Evolutionary conservation across 2,797 vertebrate species (phyloP).

Genomic region (Enteromius afrohamiltoni): DNA sequence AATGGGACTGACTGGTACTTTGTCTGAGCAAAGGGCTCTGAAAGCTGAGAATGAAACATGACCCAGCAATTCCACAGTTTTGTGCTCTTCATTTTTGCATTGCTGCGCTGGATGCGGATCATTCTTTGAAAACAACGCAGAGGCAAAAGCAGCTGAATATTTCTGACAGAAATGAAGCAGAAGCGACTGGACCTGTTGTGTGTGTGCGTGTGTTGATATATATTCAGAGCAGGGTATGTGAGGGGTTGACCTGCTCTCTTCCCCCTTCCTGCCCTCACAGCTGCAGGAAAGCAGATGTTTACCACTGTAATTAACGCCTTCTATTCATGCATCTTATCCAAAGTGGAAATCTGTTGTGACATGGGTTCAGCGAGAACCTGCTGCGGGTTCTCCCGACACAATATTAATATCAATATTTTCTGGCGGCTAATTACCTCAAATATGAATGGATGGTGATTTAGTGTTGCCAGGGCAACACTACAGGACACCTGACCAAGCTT

Average conservation of each 20-base stretch:
- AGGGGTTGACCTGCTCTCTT: slow-evolving; percentile 37
- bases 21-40: slow-evolving; percentile 33
- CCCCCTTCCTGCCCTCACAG: slow-evolving; percentile 61
- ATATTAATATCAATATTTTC: slow-evolving; percentile 67
- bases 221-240: slow-evolving; percentile 47
- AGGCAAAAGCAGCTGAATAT: slow-evolving; percentile 22
- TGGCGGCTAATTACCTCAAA: slow-evolving; percentile 62
- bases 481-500: slow-evolving; percentile 55
- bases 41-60: slow-evolving; percentile 50
- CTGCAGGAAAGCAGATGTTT: slow-evolving; percentile 76
- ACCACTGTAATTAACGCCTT: slow-evolving; percentile 66
- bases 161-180: slow-evolving; percentile 5
- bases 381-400: slow-evolving; percentile 60
- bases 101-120: slow-evolving; percentile 25
- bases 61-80: slow-evolving; percentile 34
- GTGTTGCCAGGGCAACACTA: slow-evolving; percentile 46
- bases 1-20: slow-evolving; percentile 41
- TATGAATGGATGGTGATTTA: slow-evolving; percentile 63
- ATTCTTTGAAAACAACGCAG: slow-evolving; percentile 20
- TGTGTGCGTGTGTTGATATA: slow-evolving; percentile 38
- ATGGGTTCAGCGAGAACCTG: slow-evolving; percentile 64
- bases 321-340: slow-evolving; percentile 65
- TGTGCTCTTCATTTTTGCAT: slow-evolving; percentile 40
- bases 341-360: slow-evolving; percentile 66
- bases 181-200: slow-evolving; percentile 10